Percentiles rank a stretch among this genome's conserved stretches.
These are phyloP conservation scores for Todus mexicanus DNA, from an alignment of 2,797 vertebrate genomes.

Conservation along the genomic window DNA sequence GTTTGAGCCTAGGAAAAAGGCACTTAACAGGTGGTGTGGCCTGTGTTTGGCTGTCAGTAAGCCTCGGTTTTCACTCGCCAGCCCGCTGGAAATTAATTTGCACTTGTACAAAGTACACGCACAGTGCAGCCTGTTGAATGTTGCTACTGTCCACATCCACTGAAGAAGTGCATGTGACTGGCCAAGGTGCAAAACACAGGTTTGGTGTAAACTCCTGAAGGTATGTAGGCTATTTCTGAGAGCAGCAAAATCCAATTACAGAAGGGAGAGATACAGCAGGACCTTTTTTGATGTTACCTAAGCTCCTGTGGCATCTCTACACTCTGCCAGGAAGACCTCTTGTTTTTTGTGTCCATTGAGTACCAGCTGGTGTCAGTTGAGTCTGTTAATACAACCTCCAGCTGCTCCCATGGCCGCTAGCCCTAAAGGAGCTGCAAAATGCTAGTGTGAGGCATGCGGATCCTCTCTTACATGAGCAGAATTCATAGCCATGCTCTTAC, in stretches of 20 bases:
- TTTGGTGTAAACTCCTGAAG: neutral
- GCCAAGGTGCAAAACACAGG: neutral
- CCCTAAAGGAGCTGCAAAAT: neutral
- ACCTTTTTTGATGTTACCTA: neutral
- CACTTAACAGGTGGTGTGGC: neutral
- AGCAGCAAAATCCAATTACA: neutral
- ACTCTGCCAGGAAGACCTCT: neutral
- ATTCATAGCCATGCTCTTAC: neutral
- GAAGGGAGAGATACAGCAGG: neutral
- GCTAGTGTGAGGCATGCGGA: neutral
- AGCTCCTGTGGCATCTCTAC: neutral
- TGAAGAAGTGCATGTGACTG: neutral
- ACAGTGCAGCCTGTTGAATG: neutral
- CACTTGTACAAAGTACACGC: neutral
- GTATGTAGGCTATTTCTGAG: neutral
- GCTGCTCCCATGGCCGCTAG: neutral
- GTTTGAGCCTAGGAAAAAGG: neutral
- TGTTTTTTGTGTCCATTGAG: neutral
- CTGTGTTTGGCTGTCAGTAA: neutral
- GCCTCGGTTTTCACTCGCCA: neutral
- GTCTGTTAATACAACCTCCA: neutral
- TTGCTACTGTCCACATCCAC: neutral
- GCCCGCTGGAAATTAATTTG: neutral
- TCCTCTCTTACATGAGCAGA: fast-evolving
- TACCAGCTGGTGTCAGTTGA: neutral